phyloP scores from a whole-genome alignment of 2,113 vertebrate species.

The Sapayoa aenigma region DNA sequence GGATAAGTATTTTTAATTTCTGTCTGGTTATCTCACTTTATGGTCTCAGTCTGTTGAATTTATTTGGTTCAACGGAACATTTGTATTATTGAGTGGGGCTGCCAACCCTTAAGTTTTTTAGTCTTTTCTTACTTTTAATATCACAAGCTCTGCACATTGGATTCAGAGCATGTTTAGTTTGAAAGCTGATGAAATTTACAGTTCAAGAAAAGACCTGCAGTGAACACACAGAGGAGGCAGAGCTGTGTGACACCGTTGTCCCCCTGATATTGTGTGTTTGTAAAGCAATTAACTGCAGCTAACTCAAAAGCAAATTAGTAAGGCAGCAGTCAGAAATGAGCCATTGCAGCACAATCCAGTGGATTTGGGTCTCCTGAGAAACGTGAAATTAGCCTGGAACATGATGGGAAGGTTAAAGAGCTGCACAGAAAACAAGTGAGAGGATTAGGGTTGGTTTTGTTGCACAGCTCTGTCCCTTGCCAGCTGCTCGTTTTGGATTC shows the following conservation, averaged over 20 bases:
- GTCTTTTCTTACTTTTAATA: background rate
- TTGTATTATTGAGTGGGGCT: background rate
- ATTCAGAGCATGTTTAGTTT: background rate
- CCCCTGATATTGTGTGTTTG: background rate
- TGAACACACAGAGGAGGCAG: background rate
- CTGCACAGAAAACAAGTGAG: background rate
- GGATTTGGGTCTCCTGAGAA: background rate
- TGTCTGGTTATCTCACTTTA: background rate
- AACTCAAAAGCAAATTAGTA: background rate
- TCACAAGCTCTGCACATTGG: background rate
- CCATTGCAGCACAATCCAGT: background rate
- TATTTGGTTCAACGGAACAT: background rate
- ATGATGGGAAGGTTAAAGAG: background rate
- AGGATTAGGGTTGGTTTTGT: background rate
- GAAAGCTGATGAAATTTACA: background rate
- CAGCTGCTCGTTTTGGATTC: background rate
- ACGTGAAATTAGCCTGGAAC: background rate
- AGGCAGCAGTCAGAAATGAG: background rate
- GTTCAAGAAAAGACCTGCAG: accelerated
- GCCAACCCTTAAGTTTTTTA: background rate
- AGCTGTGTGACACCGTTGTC: background rate
- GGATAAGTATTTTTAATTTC: background rate
- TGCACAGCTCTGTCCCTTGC: background rate
- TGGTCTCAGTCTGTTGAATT: background rate
- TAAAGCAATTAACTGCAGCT: background rate